Conservation (phyloP, 2,113 vertebrate genomes). For the Podilymbus podiceps region DNA sequence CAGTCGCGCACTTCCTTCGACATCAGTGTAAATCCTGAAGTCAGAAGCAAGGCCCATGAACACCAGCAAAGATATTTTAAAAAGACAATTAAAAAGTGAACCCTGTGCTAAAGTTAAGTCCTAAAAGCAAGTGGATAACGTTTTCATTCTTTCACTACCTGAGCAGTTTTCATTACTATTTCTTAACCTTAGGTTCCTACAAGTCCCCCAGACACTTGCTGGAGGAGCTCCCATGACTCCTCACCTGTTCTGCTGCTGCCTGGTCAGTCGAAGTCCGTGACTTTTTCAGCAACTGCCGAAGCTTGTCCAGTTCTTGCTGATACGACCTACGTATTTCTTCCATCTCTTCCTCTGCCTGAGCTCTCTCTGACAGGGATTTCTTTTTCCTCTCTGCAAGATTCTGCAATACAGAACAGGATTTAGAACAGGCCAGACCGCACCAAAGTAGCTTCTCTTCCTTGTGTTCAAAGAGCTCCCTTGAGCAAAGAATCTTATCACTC, state of each 20-base stretch:
- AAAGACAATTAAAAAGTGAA: background rate
- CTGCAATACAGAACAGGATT: slow-evolving; percentile 59
- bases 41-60: background rate
- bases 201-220: background rate
- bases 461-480: background rate
- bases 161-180: background rate
- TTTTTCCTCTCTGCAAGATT: slow-evolving; percentile 87
- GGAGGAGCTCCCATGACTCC: background rate
- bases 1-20: background rate
- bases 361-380: slow-evolving; percentile 86
- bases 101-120: background rate
- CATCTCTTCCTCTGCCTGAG: slow-evolving; percentile 86
- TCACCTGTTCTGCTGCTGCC: slow-evolving; percentile 86
- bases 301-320: slow-evolving; percentile 85
- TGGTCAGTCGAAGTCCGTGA: slow-evolving; percentile 82
- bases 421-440: background rate
- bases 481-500: background rate
- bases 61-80: background rate
- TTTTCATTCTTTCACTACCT: background rate
- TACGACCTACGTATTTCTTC: slow-evolving; percentile 83
- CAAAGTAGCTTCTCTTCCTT: background rate
- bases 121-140: fast-evolving
- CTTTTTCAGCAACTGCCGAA: slow-evolving; percentile 84
- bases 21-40: background rate
- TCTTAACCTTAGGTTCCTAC: background rate